Conservation (phyloP, 2,888 invertebrate species). For the Drosophila merina region DNA sequence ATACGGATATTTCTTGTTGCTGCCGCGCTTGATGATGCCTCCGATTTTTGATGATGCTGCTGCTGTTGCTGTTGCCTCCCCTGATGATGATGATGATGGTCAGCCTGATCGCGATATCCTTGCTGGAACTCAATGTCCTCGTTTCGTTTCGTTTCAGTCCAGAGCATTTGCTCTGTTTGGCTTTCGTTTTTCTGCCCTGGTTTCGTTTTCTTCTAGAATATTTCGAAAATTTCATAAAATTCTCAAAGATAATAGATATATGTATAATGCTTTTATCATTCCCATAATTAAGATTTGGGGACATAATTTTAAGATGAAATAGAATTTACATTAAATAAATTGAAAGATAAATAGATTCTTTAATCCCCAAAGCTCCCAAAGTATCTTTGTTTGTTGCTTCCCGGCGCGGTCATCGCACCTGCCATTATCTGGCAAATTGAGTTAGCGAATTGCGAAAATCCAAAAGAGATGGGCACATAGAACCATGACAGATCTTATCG, state of each 20-base stretch:
- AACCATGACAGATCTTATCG: slow-evolving; percentile 67
- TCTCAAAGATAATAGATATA: background rate
- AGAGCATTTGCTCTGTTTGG: slow-evolving; percentile 34
- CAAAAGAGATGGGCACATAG: slow-evolving; percentile 23
- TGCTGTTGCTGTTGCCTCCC: slow-evolving; percentile 27
- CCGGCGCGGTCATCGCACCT: slow-evolving; percentile 62
- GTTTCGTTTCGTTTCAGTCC: slow-evolving; percentile 23
- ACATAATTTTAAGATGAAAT: background rate
- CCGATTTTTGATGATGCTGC: slow-evolving; percentile 65
- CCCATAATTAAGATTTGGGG: background rate
- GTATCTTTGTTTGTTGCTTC: background rate
- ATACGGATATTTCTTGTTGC: slow-evolving; percentile 43
- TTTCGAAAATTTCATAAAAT: background rate
- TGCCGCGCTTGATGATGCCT: slow-evolving; percentile 64
- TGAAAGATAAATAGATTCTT: background rate
- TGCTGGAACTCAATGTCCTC: slow-evolving; percentile 48
- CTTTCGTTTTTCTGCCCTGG: slow-evolving; percentile 28
- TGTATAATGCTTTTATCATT: background rate
- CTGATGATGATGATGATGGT: slow-evolving; percentile 10
- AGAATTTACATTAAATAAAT: background rate
- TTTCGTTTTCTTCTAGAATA: background rate
- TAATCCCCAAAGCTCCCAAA: background rate
- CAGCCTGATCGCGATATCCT: slow-evolving; percentile 52
- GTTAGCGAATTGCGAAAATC: slow-evolving; percentile 50
- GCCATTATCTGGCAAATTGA: slow-evolving; percentile 57